Evolutionary conservation across 2,888 invertebrate species (phyloP).

Genomic region (Tryphoninae sp.): DNA sequence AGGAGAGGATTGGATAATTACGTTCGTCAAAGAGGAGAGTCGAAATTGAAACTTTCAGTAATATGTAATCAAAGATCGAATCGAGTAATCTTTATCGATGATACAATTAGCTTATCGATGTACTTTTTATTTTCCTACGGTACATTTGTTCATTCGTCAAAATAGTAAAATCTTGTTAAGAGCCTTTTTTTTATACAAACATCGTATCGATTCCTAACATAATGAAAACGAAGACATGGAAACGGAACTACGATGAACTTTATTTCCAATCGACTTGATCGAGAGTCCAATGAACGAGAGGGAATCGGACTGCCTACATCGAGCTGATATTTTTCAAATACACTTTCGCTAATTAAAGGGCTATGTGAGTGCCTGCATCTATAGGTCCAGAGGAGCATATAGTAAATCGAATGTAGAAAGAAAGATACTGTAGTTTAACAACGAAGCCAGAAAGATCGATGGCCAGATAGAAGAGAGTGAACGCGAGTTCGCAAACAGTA

Average conservation of each 20-base stretch:
- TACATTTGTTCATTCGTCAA: too few species aligned
- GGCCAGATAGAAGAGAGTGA: conserved; percentile 62
- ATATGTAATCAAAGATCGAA: background rate
- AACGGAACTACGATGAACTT: background rate
- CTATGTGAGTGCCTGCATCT: background rate
- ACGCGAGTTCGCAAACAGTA: conserved; percentile 46
- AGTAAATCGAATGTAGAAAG: conserved; percentile 21
- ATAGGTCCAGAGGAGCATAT: background rate
- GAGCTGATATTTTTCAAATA: conserved; percentile 53
- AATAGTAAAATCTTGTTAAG: too few species aligned
- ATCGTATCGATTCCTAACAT: background rate
- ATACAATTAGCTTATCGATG: background rate
- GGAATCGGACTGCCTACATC: conserved; percentile 26
- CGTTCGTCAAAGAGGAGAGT: background rate
- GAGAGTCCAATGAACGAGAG: conserved; percentile 35
- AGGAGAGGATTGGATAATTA: background rate
- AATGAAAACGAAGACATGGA: background rate
- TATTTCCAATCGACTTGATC: conserved; percentile 42
- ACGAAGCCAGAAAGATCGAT: conserved; percentile 63
- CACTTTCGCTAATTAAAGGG: conserved; percentile 61
- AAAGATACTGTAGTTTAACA: conserved; percentile 54
- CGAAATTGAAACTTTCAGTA: background rate
- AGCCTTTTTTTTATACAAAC: too few species aligned
- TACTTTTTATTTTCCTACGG: too few species aligned
- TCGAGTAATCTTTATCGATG: background rate